These are phyloP conservation scores for Xenopus laevis DNA, from an alignment of 2,113 vertebrate species.

Conservation along the genomic window DNA sequence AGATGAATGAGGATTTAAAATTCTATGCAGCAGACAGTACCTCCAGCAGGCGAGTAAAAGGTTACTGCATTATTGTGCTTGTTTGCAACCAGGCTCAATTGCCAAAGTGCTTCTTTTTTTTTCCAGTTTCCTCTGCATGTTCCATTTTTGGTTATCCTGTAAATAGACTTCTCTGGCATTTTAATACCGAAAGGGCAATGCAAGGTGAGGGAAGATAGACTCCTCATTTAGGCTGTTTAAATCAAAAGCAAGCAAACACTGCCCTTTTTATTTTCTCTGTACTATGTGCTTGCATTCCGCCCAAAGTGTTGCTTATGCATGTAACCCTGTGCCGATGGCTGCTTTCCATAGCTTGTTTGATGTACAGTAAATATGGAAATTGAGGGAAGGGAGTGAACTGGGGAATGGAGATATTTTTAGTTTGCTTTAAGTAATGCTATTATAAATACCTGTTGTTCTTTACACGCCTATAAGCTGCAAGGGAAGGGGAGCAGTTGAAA, in stretches of 20 bases:
- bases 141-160: conserved; percentile 53
- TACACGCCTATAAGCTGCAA: not conserved
- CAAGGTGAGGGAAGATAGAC: conserved; percentile 62
- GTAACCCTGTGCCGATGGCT: not conserved
- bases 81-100: conserved; percentile 64
- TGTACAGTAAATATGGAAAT: no score
- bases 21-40: conserved; percentile 74
- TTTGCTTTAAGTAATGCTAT: not conserved
- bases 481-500: no score
- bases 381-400: not conserved
- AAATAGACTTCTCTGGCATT: conserved; percentile 58
- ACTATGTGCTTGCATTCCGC: not conserved
- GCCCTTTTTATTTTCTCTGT: not conserved
- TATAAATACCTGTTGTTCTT: not conserved
- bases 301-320: not conserved
- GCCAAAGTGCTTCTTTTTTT: conserved; percentile 40
- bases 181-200: conserved; percentile 64
- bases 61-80: conserved; percentile 72
- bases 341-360: no score
- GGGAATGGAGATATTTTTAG: not conserved
- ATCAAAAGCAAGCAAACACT: not conserved
- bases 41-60: conserved; percentile 75
- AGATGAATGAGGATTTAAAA: conserved; percentile 76
- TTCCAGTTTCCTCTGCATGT: conserved; percentile 55
- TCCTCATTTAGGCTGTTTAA: not conserved